A percentile compares a stretch with the other conserved stretches of the same genome.
Evolutionary conservation across 2,797 vertebrate genomes (phyloP).

Genomic region (Karalla daura): DNA sequence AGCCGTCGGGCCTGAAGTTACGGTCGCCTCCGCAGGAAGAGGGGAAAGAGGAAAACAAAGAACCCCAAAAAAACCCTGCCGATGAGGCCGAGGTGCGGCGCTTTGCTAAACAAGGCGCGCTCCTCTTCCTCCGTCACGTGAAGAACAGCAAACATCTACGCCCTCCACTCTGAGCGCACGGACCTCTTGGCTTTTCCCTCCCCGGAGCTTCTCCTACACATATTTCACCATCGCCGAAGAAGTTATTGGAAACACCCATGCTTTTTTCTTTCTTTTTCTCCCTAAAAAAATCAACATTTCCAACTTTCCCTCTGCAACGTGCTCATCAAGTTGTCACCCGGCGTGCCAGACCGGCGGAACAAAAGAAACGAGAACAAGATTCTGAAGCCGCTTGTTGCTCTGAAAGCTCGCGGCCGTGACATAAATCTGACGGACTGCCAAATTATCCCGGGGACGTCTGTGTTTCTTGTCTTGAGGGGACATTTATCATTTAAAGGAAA

Average conservation of each 20-base stretch:
- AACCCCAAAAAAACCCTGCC: slow-evolving; percentile 9
- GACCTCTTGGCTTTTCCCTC: too few species aligned
- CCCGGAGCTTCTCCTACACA: too few species aligned
- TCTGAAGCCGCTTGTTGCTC: not conserved
- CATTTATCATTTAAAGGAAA: not conserved
- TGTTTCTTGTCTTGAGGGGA: not conserved
- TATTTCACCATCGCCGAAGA: too few species aligned
- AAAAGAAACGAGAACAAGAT: not conserved
- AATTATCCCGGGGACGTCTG: not conserved
- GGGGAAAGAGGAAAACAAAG: too few species aligned
- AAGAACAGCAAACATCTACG: not conserved
- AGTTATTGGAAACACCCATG: too few species aligned
- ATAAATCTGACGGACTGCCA: not conserved
- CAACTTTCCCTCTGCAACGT: too few species aligned
- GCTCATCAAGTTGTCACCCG: too few species aligned
- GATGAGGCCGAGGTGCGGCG: slow-evolving; percentile 12
- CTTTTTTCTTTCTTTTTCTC: too few species aligned
- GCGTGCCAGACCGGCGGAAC: not conserved
- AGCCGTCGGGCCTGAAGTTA: slow-evolving; percentile 21
- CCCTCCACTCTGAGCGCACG: too few species aligned
- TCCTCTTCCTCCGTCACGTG: slow-evolving; percentile 9
- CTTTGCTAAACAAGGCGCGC: slow-evolving; percentile 11
- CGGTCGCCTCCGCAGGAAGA: not conserved
- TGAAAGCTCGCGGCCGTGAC: not conserved
- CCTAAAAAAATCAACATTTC: too few species aligned